A percentile compares a stretch with the other conserved stretches of the same genome.
phyloP scores from a whole-genome alignment of 2,113 vertebrate species.

The Pollimyrus isidori region DNA sequence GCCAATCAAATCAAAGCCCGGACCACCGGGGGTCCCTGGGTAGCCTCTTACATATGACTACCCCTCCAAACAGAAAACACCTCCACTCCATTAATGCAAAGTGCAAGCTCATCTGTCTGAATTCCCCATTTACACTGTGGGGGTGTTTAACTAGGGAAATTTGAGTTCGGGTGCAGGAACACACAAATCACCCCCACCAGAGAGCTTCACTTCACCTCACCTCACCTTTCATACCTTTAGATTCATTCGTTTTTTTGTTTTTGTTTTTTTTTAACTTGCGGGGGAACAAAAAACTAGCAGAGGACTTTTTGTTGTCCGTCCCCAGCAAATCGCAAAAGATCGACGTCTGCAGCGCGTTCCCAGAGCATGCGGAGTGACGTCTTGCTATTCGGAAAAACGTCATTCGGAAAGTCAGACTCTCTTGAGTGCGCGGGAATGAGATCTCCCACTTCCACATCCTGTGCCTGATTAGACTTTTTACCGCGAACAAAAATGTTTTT shows the following conservation, averaged over 20 bases:
- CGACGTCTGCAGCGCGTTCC: neutral
- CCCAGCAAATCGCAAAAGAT: neutral
- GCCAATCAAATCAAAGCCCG: constrained; percentile 46
- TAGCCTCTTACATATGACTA: constrained; percentile 33
- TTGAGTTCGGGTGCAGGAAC: constrained; percentile 36
- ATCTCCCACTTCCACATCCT: neutral
- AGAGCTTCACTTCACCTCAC: constrained; percentile 46
- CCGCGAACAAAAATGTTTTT: neutral
- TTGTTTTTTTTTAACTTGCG: constrained; percentile 25
- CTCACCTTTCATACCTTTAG: constrained; percentile 49
- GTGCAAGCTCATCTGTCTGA: neutral
- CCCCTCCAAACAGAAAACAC: constrained; percentile 18
- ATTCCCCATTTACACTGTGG: neutral
- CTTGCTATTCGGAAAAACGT: neutral
- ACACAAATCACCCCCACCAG: constrained; percentile 25
- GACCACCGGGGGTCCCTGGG: constrained; percentile 37
- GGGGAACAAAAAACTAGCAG: neutral
- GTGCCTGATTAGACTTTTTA: neutral
- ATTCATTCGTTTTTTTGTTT: constrained; percentile 49
- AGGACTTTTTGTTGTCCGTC: neutral
- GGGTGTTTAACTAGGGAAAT: constrained; percentile 12
- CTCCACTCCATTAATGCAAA: neutral
- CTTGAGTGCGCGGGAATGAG: neutral
- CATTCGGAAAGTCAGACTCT: neutral
- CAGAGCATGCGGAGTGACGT: neutral